phyloP scores from a whole-genome alignment of 2,888 invertebrate genomes.

The Theretra japonica region DNA sequence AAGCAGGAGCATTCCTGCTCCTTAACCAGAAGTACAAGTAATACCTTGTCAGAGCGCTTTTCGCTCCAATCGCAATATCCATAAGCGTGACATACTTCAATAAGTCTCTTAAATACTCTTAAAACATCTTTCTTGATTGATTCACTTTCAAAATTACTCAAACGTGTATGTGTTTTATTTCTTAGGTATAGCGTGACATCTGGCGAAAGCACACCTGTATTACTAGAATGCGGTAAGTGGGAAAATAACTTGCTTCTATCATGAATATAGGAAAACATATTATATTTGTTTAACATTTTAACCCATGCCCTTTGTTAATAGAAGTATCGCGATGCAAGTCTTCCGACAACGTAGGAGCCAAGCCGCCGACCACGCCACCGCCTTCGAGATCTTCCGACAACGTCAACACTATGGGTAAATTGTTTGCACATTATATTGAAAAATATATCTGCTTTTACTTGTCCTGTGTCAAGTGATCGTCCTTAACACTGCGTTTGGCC shows the following conservation, averaged over 20 bases:
- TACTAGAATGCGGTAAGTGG: constrained; percentile 78
- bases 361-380: constrained; percentile 71
- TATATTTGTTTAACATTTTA: not conserved
- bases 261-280: not conserved
- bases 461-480: constrained; percentile 42
- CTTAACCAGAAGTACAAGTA: no score
- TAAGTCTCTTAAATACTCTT: no score
- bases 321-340: constrained; percentile 82
- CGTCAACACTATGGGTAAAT: constrained; percentile 79
- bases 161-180: constrained; percentile 39
- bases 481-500: constrained; percentile 52
- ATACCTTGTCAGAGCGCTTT: no score
- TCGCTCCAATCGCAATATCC: no score
- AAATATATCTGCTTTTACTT: not conserved
- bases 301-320: constrained; percentile 42
- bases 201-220: constrained; percentile 81
- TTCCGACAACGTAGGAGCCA: constrained; percentile 75
- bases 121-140: no score
- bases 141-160: no score
- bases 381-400: constrained; percentile 80
- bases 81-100: no score
- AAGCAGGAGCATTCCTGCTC: no score
- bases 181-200: constrained; percentile 82
- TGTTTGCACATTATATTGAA: constrained; percentile 12
- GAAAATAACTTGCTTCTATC: not conserved